phyloP scores from a whole-genome alignment of 2,888 invertebrate genomes.

The Graphium colonna region DNA sequence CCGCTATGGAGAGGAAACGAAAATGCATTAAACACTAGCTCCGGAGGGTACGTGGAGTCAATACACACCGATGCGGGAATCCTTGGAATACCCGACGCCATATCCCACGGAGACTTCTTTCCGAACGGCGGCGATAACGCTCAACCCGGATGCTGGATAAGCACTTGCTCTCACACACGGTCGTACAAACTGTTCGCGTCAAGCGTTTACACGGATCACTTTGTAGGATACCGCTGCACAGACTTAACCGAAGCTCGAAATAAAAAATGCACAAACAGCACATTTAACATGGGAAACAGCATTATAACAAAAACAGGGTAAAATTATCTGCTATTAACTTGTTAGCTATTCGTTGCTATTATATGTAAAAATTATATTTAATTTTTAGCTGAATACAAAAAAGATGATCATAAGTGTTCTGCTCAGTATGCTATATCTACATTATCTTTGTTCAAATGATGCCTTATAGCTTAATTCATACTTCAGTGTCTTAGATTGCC shows the following conservation, averaged over 20 bases:
- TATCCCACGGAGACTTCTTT: slow-evolving; percentile 52
- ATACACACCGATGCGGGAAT: slow-evolving; percentile 55
- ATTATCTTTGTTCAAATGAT: too few species aligned
- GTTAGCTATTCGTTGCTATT: too few species aligned
- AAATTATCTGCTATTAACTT: too few species aligned
- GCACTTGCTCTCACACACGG: slow-evolving; percentile 48
- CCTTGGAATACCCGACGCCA: slow-evolving; percentile 45
- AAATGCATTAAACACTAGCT: slow-evolving; percentile 38
- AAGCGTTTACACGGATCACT: slow-evolving; percentile 44
- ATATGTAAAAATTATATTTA: too few species aligned
- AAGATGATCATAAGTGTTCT: too few species aligned
- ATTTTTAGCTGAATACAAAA: too few species aligned
- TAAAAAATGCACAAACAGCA: slow-evolving; percentile 36
- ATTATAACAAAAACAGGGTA: slow-evolving; percentile 44
- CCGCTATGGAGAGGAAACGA: slow-evolving; percentile 45
- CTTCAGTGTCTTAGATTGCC: too few species aligned
- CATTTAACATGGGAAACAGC: slow-evolving; percentile 48
- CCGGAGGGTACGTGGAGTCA: slow-evolving; percentile 50
- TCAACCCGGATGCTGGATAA: slow-evolving; percentile 53
- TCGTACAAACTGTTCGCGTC: slow-evolving; percentile 46
- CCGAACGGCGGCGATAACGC: slow-evolving; percentile 54
- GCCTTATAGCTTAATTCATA: too few species aligned
- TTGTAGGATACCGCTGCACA: slow-evolving; percentile 44
- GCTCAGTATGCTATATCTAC: too few species aligned
- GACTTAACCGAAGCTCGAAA: slow-evolving; percentile 39